Conservation (phyloP, 2,888 invertebrate genomes). For the Leptura quadrifasciata region DNA sequence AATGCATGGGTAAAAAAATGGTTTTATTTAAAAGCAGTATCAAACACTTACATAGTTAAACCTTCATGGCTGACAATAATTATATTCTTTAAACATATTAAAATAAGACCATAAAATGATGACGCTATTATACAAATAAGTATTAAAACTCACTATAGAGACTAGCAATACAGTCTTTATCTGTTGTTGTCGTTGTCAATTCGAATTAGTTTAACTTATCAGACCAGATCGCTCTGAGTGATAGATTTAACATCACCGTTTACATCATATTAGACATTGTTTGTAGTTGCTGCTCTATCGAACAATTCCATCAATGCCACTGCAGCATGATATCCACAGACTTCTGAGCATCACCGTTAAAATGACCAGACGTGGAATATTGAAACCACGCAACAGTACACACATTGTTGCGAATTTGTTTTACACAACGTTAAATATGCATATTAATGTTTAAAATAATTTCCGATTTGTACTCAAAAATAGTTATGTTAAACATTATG, state of each 20-base stretch:
- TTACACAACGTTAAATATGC: neutral
- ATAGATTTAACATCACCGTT: neutral
- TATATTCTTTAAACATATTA: too few species aligned
- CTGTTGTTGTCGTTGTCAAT: neutral
- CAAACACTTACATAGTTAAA: too few species aligned
- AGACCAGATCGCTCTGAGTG: neutral
- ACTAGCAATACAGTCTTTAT: neutral
- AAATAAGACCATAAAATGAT: too few species aligned
- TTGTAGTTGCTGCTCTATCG: neutral
- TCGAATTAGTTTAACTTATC: neutral
- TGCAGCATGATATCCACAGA: neutral
- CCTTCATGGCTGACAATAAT: too few species aligned
- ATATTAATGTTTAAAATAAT: neutral
- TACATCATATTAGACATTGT: conserved; percentile 5
- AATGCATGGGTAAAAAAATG: too few species aligned
- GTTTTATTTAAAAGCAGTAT: too few species aligned
- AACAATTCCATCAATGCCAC: neutral
- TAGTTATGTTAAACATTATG: too few species aligned
- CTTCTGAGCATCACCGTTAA: neutral
- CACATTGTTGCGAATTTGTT: neutral
- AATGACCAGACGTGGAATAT: neutral
- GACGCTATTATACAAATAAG: too few species aligned
- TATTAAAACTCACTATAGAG: too few species aligned
- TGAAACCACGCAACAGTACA: neutral
- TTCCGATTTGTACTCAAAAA: neutral